A percentile compares a stretch with the other conserved stretches of the same genome.
phyloP scores from a whole-genome alignment of 2,888 invertebrate species.

The Leptogaster cylindrica region DNA sequence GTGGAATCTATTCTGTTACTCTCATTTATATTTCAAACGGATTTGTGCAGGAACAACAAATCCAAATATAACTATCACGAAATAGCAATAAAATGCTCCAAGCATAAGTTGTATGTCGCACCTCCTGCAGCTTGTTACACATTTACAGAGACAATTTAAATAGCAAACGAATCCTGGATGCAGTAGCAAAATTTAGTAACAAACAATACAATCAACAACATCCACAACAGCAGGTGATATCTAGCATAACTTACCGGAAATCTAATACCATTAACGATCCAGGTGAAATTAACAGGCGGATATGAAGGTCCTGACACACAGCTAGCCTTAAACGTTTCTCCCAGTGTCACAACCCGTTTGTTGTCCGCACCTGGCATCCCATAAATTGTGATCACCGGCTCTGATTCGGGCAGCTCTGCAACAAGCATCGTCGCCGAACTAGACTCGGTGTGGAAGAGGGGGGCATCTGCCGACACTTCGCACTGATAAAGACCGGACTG shows the following conservation, averaged over 20 bases:
- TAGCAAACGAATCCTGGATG: too few species aligned
- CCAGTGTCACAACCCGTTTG: conserved; percentile 59
- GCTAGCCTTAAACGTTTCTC: conserved; percentile 60
- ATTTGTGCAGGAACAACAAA: too few species aligned
- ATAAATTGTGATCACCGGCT: conserved; percentile 60
- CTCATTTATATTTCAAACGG: too few species aligned
- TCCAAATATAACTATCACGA: too few species aligned
- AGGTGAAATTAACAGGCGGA: conserved; percentile 62
- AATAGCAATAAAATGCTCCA: too few species aligned
- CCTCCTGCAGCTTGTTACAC: too few species aligned
- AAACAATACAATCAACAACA: conserved; percentile 2
- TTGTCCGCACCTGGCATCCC: conserved; percentile 54
- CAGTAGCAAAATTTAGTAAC: not conserved
- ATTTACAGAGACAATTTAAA: too few species aligned
- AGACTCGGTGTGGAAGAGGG: conserved; percentile 62
- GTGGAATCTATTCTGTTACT: too few species aligned
- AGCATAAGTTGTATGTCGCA: too few species aligned
- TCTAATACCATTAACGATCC: conserved; percentile 59
- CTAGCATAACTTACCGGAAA: conserved; percentile 46
- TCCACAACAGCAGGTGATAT: not conserved
- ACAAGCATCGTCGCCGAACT: conserved; percentile 60
- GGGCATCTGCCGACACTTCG: conserved; percentile 63
- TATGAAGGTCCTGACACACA: conserved; percentile 61
- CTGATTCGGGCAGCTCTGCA: conserved; percentile 60
- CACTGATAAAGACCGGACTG: conserved; percentile 63